These are phyloP conservation scores for Daktulosphaira vitifoliae DNA, from an alignment of 1,140 invertebrate genomes.

Conservation along the genomic window DNA sequence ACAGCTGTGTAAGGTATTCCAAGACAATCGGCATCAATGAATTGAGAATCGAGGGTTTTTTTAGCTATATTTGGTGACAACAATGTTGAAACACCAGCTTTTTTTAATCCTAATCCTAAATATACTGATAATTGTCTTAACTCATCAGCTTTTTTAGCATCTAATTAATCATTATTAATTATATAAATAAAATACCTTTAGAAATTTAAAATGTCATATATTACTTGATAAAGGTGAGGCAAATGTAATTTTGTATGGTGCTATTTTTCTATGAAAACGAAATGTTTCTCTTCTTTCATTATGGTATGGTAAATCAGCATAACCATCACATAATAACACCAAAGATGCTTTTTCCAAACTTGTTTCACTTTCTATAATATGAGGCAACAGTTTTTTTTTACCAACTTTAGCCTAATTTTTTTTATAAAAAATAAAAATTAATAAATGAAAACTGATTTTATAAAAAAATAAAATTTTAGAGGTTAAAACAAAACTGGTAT, in stretches of 20 bases:
- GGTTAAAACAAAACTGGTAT: too few relatives aligned
- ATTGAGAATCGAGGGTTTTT: conserved; percentile 37
- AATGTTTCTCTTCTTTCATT: conserved; percentile 43
- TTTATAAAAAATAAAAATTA: conserved; percentile 39
- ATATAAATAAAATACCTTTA: not conserved
- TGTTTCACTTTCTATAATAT: conserved; percentile 48
- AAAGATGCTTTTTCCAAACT: conserved; percentile 52
- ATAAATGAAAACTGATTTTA: too few relatives aligned
- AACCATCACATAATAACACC: conserved; percentile 55
- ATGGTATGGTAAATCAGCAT: conserved; percentile 42
- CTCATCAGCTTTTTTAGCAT: conserved; percentile 38
- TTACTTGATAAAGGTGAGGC: conserved; percentile 45
- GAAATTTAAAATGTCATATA: conserved; percentile 38
- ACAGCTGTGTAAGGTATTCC: conserved; percentile 60
- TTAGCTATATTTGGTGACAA: not conserved
- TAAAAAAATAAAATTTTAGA: too few relatives aligned
- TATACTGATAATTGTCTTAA: conserved; percentile 44
- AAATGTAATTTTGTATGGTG: conserved; percentile 64
- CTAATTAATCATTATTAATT: conserved; percentile 2
- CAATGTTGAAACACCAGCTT: conserved; percentile 38
- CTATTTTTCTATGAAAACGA: conserved; percentile 58
- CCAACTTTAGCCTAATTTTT: conserved; percentile 45
- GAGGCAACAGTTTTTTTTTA: conserved; percentile 43
- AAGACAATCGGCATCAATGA: conserved; percentile 43
- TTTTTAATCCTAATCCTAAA: conserved; percentile 44